phyloP scores from a whole-genome alignment of 2,113 vertebrate species.

The Corydoras maculifer region DNA sequence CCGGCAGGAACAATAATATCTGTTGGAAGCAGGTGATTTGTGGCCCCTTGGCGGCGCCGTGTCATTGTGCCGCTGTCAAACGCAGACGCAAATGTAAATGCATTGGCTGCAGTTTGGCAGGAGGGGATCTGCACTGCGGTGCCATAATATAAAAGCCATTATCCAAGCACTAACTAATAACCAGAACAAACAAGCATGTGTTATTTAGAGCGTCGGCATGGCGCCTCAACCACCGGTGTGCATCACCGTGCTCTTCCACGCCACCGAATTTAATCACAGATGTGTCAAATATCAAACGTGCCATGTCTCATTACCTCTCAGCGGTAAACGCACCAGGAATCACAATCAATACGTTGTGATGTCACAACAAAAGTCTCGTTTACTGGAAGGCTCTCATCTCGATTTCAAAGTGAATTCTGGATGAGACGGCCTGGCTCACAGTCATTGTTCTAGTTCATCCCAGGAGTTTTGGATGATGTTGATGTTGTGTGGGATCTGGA shows the following conservation, averaged over 20 bases:
- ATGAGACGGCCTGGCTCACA: too few species aligned
- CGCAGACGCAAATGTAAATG: slow-evolving; percentile 30
- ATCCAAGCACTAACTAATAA: slow-evolving; percentile 44
- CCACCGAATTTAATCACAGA: slow-evolving; percentile 4
- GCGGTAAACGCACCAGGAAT: not conserved
- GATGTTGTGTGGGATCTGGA: too few species aligned
- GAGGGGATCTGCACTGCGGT: slow-evolving; percentile 36
- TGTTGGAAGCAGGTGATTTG: not conserved
- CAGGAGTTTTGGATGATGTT: too few species aligned
- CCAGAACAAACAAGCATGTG: not conserved
- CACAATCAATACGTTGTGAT: not conserved
- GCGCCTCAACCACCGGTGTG: not conserved
- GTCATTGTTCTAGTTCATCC: too few species aligned
- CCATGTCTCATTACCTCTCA: not conserved
- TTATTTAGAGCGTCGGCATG: not conserved
- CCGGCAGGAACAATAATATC: slow-evolving; percentile 26
- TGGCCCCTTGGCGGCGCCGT: not conserved
- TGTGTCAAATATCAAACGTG: not conserved
- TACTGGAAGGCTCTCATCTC: too few species aligned
- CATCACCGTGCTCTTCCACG: not conserved
- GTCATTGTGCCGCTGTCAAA: slow-evolving; percentile 11
- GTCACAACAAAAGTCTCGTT: too few species aligned
- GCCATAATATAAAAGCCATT: slow-evolving; percentile 43
- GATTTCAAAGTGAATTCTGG: too few species aligned
- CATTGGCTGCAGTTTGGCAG: slow-evolving; percentile 36